These are phyloP conservation scores for Euglossa dilemma DNA, from an alignment of 1,140 invertebrate species.

Conservation along the genomic window DNA sequence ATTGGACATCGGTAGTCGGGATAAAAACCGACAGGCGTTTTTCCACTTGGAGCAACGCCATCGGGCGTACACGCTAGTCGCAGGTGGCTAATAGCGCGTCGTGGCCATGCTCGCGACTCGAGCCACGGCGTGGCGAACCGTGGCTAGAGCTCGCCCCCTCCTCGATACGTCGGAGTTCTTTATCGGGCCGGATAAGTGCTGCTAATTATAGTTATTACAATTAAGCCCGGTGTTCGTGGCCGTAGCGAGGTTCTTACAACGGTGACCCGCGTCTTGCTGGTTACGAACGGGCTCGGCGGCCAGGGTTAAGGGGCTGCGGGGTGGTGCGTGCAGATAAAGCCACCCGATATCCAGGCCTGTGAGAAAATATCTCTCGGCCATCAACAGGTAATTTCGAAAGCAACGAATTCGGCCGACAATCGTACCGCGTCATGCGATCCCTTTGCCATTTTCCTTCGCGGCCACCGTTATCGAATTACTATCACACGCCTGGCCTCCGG, in stretches of 20 bases:
- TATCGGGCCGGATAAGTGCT: constrained; percentile 44
- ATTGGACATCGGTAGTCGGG: no score
- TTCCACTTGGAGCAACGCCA: background rate
- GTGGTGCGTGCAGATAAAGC: constrained; percentile 22
- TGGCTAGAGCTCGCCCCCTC: background rate
- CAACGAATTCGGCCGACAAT: constrained; percentile 10
- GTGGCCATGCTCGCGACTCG: background rate
- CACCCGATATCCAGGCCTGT: background rate
- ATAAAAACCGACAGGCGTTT: background rate
- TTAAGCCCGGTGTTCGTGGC: constrained; percentile 41
- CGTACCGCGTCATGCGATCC: constrained; percentile 11
- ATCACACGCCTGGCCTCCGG: no score
- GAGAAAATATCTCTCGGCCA: constrained; percentile 35
- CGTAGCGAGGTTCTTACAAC: constrained; percentile 38
- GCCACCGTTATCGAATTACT: background rate
- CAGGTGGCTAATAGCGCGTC: background rate
- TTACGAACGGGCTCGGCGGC: background rate
- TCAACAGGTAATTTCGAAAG: constrained; percentile 32
- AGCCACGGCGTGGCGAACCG: background rate
- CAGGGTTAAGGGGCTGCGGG: background rate
- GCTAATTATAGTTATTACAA: constrained; percentile 59
- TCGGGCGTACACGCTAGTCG: background rate
- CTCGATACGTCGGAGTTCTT: constrained; percentile 22
- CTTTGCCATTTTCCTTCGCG: background rate
- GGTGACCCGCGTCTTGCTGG: constrained; percentile 20